phyloP scores from a whole-genome alignment of 1,140 invertebrate species.

The Cyclargus thomasi region DNA sequence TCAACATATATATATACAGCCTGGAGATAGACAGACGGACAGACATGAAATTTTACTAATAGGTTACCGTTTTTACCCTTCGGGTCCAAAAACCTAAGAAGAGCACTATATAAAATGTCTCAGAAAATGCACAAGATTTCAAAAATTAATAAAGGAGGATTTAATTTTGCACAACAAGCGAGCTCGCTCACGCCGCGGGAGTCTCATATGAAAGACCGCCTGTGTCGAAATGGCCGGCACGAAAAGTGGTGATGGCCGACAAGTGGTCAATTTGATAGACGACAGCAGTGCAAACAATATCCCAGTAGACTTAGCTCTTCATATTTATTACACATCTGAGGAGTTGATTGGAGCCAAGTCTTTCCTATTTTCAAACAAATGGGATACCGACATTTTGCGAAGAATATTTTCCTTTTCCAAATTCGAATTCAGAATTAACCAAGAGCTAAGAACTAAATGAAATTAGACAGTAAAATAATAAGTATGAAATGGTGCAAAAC shows the following conservation, averaged over 20 bases:
- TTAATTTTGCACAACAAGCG: slow-evolving; percentile 15
- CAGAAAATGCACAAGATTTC: neutral
- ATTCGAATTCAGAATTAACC: too few relatives aligned
- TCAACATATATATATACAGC: too few relatives aligned
- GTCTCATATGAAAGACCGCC: slow-evolving; percentile 22
- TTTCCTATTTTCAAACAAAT: neutral
- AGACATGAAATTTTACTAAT: too few relatives aligned
- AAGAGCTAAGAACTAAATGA: too few relatives aligned
- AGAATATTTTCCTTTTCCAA: too few relatives aligned
- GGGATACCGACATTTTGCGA: too few relatives aligned
- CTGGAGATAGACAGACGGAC: too few relatives aligned
- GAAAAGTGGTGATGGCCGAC: slow-evolving; percentile 19
- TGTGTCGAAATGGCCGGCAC: slow-evolving; percentile 18
- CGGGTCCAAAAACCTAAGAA: neutral
- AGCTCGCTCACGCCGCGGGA: slow-evolving; percentile 17
- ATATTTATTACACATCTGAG: neutral
- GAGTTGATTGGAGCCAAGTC: neutral
- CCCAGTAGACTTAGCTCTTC: neutral
- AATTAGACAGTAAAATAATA: too few relatives aligned
- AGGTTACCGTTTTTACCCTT: too few relatives aligned
- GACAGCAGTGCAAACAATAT: slow-evolving; percentile 28
- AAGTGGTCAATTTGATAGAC: slow-evolving; percentile 18
- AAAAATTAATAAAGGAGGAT: neutral
- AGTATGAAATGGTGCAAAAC: too few relatives aligned
- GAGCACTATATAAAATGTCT: neutral